These are phyloP conservation scores for Loripinus fragilis DNA, from an alignment of 2,888 invertebrate species.

Conservation along the genomic window DNA sequence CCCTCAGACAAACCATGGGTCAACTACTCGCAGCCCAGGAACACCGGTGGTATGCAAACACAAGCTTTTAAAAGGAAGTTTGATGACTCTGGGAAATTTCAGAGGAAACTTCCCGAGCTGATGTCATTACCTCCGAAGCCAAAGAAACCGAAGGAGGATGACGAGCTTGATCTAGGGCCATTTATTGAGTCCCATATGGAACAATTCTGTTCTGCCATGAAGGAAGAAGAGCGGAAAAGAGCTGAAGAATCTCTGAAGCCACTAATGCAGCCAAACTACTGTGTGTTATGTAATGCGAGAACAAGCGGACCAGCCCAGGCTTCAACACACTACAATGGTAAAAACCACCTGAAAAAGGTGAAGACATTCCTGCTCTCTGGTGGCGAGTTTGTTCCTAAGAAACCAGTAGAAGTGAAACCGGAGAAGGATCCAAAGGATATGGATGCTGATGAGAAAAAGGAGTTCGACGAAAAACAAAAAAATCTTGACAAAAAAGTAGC, in stretches of 20 bases:
- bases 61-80: slow-evolving; percentile 8
- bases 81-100: neutral
- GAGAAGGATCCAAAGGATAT: slow-evolving; percentile 35
- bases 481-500: slow-evolving; percentile 50
- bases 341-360: slow-evolving; percentile 85
- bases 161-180: slow-evolving; percentile 48
- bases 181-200: slow-evolving; percentile 52
- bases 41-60: neutral
- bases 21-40: neutral
- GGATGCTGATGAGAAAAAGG: slow-evolving; percentile 29
- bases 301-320: slow-evolving; percentile 87
- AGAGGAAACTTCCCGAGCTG: neutral
- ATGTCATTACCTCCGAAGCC: slow-evolving; percentile 23
- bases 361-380: slow-evolving; percentile 56
- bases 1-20: slow-evolving; percentile 22
- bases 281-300: slow-evolving; percentile 86
- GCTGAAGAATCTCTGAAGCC: slow-evolving; percentile 57
- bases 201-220: slow-evolving; percentile 36
- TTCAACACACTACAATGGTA: slow-evolving; percentile 87
- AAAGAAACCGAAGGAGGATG: slow-evolving; percentile 45
- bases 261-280: slow-evolving; percentile 75
- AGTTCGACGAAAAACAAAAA: slow-evolving; percentile 47
- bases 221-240: slow-evolving; percentile 45
- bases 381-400: slow-evolving; percentile 31
- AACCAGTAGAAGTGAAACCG: slow-evolving; percentile 38